Evolutionary conservation across 2,888 invertebrate species (phyloP), one percentile per base, ranked within the genome.

Genomic region (Gryllus longicercus): DNA sequence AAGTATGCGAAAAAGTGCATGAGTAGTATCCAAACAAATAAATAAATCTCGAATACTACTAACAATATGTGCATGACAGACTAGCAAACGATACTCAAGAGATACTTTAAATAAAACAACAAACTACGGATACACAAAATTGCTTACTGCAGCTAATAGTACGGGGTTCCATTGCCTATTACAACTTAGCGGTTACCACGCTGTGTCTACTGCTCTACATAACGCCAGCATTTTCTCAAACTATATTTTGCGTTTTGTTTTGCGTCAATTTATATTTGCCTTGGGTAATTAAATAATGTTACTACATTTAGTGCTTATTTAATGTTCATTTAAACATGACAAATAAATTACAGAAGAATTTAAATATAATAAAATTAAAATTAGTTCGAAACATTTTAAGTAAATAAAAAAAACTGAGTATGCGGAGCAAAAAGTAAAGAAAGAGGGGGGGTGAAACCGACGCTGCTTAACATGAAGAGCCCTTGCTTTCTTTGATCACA

Each of bases 41-140:
- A 77, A 77, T 77, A 77, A 77, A 50, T 50, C 49, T 23, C 38
- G 49, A 21, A 50, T 25, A 77, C 49, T 77, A 77, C 77, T 18
- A 21, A 77, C 21, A 77, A 38, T 77, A 10, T 77, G 77, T 77
- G 77, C 77, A 77, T 21, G 49, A 77, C 21, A 77, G n/a, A 25
- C n/a, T 50, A 77, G 11, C 49, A 77, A 77, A 77, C 77, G n/a
- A 49, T 38, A 21, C 50, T 49, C 38, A 77, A 77, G 38, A 25
- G 14, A 77, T 50, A 77, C n/a, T 38, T 50, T 10, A 77, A 77
- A 76, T 25, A 23, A 76, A 76, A 76, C 38, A 38, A 38, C 38
- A 77, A 25, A 80, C n/a, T 80, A 50, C 50, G 21, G 21, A 18
- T 63, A 63, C 63, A 63, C n/a, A 63, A 63, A 63, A 63, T 63